Base-by-base conservation (phyloP, 1,140 invertebrate species). In the Drosophila tsacasi region DNA sequence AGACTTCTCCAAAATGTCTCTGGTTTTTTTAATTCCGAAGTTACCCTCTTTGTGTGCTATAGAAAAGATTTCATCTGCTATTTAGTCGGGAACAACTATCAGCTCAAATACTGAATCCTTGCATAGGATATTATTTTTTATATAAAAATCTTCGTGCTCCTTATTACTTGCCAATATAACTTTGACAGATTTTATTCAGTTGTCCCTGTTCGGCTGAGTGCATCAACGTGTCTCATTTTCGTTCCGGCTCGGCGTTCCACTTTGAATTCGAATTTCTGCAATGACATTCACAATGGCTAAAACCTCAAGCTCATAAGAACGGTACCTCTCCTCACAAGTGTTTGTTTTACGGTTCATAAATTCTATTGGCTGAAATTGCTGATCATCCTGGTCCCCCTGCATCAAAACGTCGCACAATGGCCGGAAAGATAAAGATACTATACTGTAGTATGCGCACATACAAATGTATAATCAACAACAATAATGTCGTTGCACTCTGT, bases 141-240 rank as follows among this genome's bases (percentile, higher is more conserved):
- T 5, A 49, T 49, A 25, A 27, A 25, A 25, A 15, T 27, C 23
- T 49, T 25, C 15, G 23, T 25, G 15, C 8, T 49, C 3, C 13
- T 27, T 49, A 25, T 17, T 25, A 8, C 23, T 25, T 13, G 12
- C 19, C 44, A 46, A 23, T 46, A 23, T 46, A 23, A 40, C 37
- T n/a, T 40, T 40, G 17, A n/a, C 40, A 1, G 17, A 7, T 42
- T 42, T 42, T n/a, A 42, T 42, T 4, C 40, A 42, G 8, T 42
- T 42, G 40, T 42, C 17, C 5, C n/a, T 19, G 17, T 42, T 19
- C 42, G 42, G 13, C 42, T 35, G 8, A 61, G 17, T 15, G 42
- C 58, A 32, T 60, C 42, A 15, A 46, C 42, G 13, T 60, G 58
- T 27, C 19, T 47, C 19, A 61, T 62, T 21, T 50, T 63, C 3